These are phyloP conservation scores for Ceratina australensis DNA, from an alignment of 1,140 invertebrate genomes.

Conservation along the genomic window DNA sequence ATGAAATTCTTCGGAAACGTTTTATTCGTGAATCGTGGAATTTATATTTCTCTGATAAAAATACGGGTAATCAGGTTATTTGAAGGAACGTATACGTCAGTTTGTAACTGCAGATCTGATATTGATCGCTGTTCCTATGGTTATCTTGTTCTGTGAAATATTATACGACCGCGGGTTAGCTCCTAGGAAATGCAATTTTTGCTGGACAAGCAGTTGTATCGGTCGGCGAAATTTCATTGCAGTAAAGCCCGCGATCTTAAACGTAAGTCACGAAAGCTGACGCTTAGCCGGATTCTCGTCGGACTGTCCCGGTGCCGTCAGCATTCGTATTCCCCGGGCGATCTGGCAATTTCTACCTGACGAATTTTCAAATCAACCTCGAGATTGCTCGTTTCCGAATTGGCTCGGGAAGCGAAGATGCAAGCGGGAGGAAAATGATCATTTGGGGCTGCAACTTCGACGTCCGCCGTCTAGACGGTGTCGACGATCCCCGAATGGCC, in stretches of 20 bases:
- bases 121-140: not conserved
- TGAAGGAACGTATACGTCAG: not conserved
- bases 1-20: too few species aligned
- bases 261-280: not conserved
- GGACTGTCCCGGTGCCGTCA: conserved; percentile 8
- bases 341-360: conserved; percentile 57
- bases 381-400: conserved; percentile 64
- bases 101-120: not conserved
- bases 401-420: conserved; percentile 39
- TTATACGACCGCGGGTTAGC: too few species aligned
- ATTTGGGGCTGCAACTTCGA: conserved; percentile 46
- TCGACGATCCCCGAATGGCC: conserved; percentile 32
- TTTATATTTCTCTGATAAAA: too few species aligned
- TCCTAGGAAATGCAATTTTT: not conserved
- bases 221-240: conserved; percentile 2
- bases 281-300: conserved; percentile 13
- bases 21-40: too few species aligned
- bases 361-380: conserved; percentile 59
- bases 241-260: conserved; percentile 1
- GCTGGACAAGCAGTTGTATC: conserved; percentile 2
- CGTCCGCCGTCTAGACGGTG: conserved; percentile 24
- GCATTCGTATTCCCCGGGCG: conserved; percentile 64
- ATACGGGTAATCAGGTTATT: too few species aligned
- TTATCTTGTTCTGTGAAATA: not conserved
- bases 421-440: conserved; percentile 31